Conservation (phyloP, 2,888 invertebrate genomes). For the Drosophila leonis region DNA sequence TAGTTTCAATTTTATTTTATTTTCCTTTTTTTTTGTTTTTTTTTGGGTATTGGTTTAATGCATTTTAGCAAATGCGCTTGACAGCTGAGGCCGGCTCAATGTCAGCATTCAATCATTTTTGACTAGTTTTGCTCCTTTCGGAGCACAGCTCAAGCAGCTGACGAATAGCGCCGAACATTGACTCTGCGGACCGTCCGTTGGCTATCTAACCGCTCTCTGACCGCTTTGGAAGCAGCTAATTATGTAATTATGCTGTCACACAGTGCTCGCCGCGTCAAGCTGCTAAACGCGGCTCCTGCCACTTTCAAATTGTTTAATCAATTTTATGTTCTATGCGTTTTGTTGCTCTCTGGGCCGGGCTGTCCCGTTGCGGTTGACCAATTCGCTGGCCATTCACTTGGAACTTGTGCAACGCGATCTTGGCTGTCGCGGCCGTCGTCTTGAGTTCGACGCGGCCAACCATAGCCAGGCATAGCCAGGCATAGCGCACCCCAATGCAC, state of each 20-base stretch:
- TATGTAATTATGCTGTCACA: constrained; percentile 83
- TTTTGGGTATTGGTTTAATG: constrained; percentile 52
- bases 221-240: constrained; percentile 75
- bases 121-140: constrained; percentile 38
- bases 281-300: constrained; percentile 55
- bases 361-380: constrained; percentile 74
- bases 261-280: constrained; percentile 57
- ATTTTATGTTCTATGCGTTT: constrained; percentile 56
- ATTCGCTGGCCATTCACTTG: constrained; percentile 62
- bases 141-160: constrained; percentile 55
- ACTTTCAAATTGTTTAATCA: constrained; percentile 57
- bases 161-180: constrained; percentile 31
- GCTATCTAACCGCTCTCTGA: constrained; percentile 39
- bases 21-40: background rate
- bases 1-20: constrained; percentile 11
- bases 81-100: constrained; percentile 66
- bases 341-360: constrained; percentile 17
- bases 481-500: constrained; percentile 47
- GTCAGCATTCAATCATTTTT: constrained; percentile 68
- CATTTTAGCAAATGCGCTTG: constrained; percentile 71
- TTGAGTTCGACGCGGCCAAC: constrained; percentile 30
- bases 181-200: background rate
- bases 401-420: constrained; percentile 47
- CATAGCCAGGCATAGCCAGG: constrained; percentile 16
- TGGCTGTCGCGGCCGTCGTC: constrained; percentile 39